These are phyloP conservation scores for Blomia tropicalis DNA, from an alignment of 2,888 invertebrate species.

Conservation along the genomic window DNA sequence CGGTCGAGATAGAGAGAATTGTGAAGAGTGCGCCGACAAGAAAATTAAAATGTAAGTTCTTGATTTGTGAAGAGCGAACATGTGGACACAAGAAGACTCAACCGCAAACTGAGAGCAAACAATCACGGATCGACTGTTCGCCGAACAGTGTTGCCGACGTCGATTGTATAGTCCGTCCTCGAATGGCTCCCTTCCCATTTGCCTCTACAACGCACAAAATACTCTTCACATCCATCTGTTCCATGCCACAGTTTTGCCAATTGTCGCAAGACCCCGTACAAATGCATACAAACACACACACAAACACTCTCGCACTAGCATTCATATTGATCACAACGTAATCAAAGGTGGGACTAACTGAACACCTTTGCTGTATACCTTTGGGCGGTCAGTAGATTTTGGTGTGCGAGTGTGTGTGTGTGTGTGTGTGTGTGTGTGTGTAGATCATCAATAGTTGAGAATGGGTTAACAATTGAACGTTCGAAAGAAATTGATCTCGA, in stretches of 20 bases:
- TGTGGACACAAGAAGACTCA: neutral
- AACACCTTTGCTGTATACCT: conserved; percentile 9
- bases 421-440: no score
- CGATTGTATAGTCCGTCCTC: neutral
- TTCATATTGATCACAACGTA: conserved; percentile 10
- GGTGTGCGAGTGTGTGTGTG: no score
- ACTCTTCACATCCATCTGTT: no score
- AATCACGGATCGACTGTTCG: neutral
- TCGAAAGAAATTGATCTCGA: no score
- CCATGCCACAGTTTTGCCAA: conserved; percentile 1
- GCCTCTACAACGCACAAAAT: no score
- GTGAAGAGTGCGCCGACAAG: no score
- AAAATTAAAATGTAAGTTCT: no score
- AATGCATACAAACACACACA: no score
- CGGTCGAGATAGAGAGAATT: no score
- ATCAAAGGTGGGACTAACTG: conserved; percentile 14
- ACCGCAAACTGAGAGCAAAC: conserved; percentile 6
- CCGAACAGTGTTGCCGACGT: neutral
- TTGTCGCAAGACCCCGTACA: neutral
- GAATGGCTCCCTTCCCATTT: neutral
- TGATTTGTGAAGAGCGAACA: neutral
- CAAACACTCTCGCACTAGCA: no score
- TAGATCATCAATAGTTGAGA: no score
- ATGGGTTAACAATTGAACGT: no score
- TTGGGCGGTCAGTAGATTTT: conserved; percentile 1